A percentile compares a stretch with the other conserved stretches of the same genome.
Conservation (phyloP, 2,797 vertebrate genomes). For the Microchirus variegatus region DNA sequence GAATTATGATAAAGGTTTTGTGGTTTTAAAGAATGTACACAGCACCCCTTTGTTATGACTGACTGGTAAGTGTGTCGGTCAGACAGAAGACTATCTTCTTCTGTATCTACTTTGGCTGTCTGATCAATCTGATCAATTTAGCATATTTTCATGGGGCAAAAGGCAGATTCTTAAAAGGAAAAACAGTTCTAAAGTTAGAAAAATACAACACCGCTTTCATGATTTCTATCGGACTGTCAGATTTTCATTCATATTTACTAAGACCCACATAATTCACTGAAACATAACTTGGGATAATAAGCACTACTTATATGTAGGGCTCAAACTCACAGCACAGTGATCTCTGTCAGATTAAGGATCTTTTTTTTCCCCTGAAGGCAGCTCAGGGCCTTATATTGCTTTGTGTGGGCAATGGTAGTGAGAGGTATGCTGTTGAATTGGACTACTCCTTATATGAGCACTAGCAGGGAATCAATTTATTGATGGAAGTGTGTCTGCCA, state of each 20-base stretch:
- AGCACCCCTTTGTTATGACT: neutral
- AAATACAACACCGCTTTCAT: too few relatives aligned
- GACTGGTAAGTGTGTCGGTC: neutral
- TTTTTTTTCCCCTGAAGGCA: constrained; percentile 8
- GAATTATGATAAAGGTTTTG: neutral
- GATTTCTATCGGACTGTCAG: too few relatives aligned
- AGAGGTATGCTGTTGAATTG: too few relatives aligned
- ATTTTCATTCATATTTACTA: too few relatives aligned
- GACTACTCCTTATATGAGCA: too few relatives aligned
- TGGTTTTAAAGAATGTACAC: neutral
- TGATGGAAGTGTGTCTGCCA: too few relatives aligned
- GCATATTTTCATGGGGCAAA: neutral
- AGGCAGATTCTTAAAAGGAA: neutral
- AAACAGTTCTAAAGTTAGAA: too few relatives aligned
- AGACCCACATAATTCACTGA: too few relatives aligned
- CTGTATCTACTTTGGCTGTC: neutral
- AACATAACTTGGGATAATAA: too few relatives aligned
- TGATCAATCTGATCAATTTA: neutral
- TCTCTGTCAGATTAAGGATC: constrained; percentile 11
- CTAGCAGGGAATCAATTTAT: too few relatives aligned
- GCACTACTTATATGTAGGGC: too few relatives aligned
- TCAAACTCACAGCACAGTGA: constrained; percentile 1
- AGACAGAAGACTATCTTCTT: neutral
- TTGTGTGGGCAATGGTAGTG: too few relatives aligned
- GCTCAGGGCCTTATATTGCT: constrained; percentile 58